A percentile compares a stretch with the other conserved stretches of the same genome.
phyloP scores from a whole-genome alignment of 2,888 invertebrate genomes.

The Laothoe populi region DNA sequence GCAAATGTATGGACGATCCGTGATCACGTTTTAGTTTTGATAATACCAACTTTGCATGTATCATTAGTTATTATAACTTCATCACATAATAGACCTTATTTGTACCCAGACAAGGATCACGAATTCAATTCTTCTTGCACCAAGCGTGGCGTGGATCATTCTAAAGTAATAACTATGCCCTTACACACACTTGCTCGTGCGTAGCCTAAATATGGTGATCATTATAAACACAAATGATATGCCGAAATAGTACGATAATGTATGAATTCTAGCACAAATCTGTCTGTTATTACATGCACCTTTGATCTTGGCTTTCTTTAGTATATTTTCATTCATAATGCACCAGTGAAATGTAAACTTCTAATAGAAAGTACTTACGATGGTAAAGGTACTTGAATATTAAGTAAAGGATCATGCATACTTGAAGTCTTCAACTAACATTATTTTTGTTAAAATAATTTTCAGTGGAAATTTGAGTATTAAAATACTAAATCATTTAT shows the following conservation, averaged over 20 bases:
- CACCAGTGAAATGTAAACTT: conserved; percentile 27
- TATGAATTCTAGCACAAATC: conserved; percentile 51
- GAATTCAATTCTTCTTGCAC: neutral
- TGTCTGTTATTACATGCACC: conserved; percentile 54
- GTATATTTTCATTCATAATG: conserved; percentile 37
- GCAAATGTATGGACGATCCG: conserved; percentile 62
- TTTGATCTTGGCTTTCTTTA: conserved; percentile 58
- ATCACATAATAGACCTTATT: conserved; percentile 39
- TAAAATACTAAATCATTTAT: neutral
- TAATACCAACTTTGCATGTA: conserved; percentile 40
- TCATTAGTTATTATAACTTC: conserved; percentile 31
- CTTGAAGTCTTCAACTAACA: no score
- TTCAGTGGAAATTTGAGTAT: neutral
- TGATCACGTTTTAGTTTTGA: conserved; percentile 58
- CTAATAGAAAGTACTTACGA: neutral
- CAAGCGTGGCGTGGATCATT: conserved; percentile 32
- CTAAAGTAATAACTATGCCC: conserved; percentile 62
- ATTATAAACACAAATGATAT: conserved; percentile 57
- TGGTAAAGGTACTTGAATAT: neutral
- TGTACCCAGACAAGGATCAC: conserved; percentile 30
- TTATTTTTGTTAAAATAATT: neutral
- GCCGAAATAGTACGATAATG: conserved; percentile 45
- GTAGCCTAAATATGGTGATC: conserved; percentile 33
- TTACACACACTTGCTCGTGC: conserved; percentile 45
- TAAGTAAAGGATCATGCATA: no score